A percentile compares a stretch with the other conserved stretches of the same genome.
Evolutionary conservation across 2,888 invertebrate species (phyloP).

Genomic region (Acleris sparsana): DNA sequence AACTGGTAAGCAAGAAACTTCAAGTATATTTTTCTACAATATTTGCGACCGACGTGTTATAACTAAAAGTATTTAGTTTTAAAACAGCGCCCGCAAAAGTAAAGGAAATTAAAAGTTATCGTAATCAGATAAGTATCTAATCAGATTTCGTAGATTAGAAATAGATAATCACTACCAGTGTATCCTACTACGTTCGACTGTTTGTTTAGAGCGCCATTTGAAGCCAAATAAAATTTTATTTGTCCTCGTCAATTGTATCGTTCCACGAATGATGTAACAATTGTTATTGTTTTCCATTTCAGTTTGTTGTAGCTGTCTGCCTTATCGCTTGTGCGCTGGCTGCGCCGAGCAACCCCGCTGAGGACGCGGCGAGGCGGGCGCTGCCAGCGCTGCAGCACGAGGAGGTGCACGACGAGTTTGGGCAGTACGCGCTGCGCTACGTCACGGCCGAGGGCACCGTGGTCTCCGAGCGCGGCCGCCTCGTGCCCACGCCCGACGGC

Average conservation of each 20-base stretch:
- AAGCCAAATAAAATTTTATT: no score
- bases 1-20: slow-evolving; percentile 46
- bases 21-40: background rate
- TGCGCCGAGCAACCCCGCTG: slow-evolving; percentile 45
- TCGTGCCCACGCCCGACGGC: slow-evolving; percentile 53
- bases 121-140: no score
- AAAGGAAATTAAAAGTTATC: no score
- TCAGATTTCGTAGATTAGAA: no score
- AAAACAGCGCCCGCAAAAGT: no score
- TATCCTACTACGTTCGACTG: no score
- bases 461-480: slow-evolving; percentile 57
- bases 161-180: no score
- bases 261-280: background rate
- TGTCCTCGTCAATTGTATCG: background rate
- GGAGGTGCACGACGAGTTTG: slow-evolving; percentile 57
- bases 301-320: slow-evolving; percentile 50
- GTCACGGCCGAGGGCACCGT: slow-evolving; percentile 62
- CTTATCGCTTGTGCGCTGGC: slow-evolving; percentile 47
- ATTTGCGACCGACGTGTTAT: background rate
- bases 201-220: no score
- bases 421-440: slow-evolving; percentile 62
- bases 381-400: slow-evolving; percentile 55
- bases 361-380: slow-evolving; percentile 42
- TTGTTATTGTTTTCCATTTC: slow-evolving; percentile 33
- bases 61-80: no score